These are phyloP conservation scores for Phrynocephalus vlangalii DNA, from an alignment of 2,797 vertebrate genomes.

Conservation along the genomic window DNA sequence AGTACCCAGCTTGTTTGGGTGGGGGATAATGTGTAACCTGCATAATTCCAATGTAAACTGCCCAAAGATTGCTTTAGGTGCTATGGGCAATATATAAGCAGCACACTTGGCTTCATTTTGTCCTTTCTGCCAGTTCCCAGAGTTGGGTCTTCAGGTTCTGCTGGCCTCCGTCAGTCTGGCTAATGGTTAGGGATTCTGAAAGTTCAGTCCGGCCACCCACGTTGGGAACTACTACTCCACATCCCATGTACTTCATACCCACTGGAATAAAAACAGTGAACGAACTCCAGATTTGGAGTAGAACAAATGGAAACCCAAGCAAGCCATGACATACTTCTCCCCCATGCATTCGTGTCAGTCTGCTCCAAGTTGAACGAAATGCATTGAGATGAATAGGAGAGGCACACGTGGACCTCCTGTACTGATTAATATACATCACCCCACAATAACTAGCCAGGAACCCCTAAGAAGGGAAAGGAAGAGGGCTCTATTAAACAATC, in stretches of 20 bases:
- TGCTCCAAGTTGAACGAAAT: background rate
- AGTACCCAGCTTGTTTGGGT: no score
- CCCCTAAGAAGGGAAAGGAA: background rate
- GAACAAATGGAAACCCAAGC: background rate
- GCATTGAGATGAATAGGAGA: background rate
- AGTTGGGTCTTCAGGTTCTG: background rate
- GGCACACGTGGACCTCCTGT: background rate
- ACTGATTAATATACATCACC: background rate
- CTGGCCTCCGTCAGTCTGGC: background rate
- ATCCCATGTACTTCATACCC: background rate
- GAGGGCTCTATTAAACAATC: background rate
- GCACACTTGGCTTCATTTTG: no score
- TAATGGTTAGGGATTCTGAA: background rate
- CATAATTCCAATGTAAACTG: no score
- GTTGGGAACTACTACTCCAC: background rate
- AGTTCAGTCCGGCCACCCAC: background rate
- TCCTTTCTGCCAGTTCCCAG: background rate
- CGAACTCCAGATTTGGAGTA: background rate
- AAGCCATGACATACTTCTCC: background rate
- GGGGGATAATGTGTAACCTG: no score
- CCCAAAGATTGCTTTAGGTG: background rate
- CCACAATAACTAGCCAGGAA: background rate
- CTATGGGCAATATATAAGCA: background rate
- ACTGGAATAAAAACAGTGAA: no score
- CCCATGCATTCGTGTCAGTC: background rate